Evolutionary conservation across 2,113 vertebrate species (phyloP).

Genomic region (Cygnus buccinator): DNA sequence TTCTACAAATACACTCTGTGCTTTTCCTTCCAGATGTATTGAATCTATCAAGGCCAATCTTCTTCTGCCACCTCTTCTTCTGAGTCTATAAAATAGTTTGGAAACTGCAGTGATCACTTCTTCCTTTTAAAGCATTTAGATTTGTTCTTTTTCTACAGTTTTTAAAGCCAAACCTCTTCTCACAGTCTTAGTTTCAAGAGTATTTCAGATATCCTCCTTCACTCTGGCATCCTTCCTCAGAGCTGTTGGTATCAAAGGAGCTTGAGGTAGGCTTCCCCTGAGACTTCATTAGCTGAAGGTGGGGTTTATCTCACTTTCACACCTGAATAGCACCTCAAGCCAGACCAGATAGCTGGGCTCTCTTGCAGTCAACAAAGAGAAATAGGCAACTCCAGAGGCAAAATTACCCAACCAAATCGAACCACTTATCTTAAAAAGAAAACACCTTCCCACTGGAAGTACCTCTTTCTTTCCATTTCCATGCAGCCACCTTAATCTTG

Average conservation of each 20-base stretch:
- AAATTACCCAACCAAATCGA: background rate
- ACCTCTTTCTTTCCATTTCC: background rate
- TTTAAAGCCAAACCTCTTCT: background rate
- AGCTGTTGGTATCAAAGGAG: background rate
- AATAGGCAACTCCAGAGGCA: background rate
- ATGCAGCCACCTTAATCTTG: background rate
- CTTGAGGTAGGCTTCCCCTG: background rate
- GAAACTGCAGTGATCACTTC: background rate
- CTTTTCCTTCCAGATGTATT: background rate
- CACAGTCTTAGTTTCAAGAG: background rate
- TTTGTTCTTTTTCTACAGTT: background rate
- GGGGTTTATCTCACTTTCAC: background rate
- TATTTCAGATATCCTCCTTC: background rate
- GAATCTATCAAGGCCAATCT: background rate
- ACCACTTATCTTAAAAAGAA: background rate
- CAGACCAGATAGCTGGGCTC: background rate
- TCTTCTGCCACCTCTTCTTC: background rate
- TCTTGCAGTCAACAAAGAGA: background rate
- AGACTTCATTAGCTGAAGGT: background rate
- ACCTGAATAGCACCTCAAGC: background rate
- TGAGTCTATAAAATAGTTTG: background rate
- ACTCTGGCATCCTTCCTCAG: background rate
- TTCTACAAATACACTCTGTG: fast-evolving
- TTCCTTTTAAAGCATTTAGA: background rate
- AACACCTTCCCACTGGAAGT: background rate